These are phyloP conservation scores for Orthosia incerta DNA, from an alignment of 2,888 invertebrate species.

Conservation along the genomic window DNA sequence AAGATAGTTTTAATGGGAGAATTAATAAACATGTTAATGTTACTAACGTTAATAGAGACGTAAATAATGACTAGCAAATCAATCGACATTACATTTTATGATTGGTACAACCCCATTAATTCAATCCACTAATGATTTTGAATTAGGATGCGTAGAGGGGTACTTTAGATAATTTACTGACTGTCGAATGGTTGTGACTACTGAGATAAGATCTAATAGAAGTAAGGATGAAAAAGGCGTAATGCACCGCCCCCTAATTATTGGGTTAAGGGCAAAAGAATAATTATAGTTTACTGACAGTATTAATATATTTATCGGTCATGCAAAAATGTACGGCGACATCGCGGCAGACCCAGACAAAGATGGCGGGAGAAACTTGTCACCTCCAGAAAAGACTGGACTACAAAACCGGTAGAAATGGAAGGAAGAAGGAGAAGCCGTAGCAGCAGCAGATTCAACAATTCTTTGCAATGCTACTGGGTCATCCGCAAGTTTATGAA, in stretches of 20 bases:
- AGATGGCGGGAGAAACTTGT: too few species aligned
- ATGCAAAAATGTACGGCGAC: too few species aligned
- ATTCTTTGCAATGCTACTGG: background rate
- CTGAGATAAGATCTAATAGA: background rate
- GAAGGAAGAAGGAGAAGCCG: too few species aligned
- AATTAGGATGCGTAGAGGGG: constrained; percentile 30
- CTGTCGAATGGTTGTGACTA: background rate
- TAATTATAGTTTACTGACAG: background rate
- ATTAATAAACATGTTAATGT: constrained; percentile 43
- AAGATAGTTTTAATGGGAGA: constrained; percentile 45
- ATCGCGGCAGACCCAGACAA: too few species aligned
- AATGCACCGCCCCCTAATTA: too few species aligned
- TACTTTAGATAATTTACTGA: constrained; percentile 10
- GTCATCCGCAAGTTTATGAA: background rate
- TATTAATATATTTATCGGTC: background rate
- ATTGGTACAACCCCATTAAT: constrained; percentile 43
- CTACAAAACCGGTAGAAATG: too few species aligned
- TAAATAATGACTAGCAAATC: constrained; percentile 25
- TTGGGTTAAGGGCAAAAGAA: too few species aligned
- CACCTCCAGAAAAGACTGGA: too few species aligned
- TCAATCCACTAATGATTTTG: constrained; percentile 50
- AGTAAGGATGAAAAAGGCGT: background rate
- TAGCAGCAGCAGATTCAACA: background rate
- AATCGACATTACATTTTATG: constrained; percentile 37
- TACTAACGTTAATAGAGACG: constrained; percentile 31